Evolutionary conservation across 2,797 vertebrate species (phyloP).

Genomic region (Psittacula derbiana): DNA sequence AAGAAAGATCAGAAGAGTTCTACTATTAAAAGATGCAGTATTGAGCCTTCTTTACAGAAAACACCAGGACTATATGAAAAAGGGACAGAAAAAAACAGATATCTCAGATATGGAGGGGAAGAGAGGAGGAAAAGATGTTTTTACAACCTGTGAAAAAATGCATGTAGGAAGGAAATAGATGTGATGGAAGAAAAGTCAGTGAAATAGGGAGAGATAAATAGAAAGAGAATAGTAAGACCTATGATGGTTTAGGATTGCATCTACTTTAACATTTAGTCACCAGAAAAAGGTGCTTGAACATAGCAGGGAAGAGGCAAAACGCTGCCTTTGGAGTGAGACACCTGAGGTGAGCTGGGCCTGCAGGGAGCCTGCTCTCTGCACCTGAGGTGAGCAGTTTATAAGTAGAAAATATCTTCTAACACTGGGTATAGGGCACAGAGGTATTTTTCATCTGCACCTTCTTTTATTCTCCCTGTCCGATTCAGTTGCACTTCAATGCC

Average conservation of each 20-base stretch:
- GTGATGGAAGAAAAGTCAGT: neutral
- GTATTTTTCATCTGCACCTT: neutral
- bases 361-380: neutral
- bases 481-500: neutral
- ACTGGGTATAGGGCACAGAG: neutral
- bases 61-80: neutral
- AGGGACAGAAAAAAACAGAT: neutral
- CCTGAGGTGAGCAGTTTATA: neutral
- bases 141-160: neutral
- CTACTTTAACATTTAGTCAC: neutral
- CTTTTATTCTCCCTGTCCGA: neutral
- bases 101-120: neutral
- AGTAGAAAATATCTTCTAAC: neutral
- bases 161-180: neutral
- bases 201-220: neutral
- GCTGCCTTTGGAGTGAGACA: neutral
- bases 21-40: neutral
- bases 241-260: neutral
- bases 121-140: neutral
- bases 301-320: neutral
- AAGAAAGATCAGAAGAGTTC: neutral
- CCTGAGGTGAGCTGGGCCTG: neutral
- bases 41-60: neutral
- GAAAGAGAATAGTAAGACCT: neutral
- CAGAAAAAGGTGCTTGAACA: neutral